phyloP scores from a whole-genome alignment of 2,888 invertebrate species.

The Mycalesis mineus region DNA sequence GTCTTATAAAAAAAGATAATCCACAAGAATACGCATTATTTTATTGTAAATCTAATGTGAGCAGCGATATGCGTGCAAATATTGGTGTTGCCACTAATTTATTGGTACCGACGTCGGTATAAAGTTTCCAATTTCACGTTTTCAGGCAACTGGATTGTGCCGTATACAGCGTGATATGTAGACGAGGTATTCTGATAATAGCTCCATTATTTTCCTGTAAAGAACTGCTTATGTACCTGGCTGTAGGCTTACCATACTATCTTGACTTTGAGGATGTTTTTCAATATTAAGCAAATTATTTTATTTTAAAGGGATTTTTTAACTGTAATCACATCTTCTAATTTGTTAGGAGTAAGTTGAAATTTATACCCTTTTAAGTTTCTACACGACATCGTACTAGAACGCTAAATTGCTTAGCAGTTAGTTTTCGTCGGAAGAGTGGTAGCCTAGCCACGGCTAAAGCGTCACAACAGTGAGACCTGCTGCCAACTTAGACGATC shows the following conservation, averaged over 20 bases:
- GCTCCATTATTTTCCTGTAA: constrained; percentile 29
- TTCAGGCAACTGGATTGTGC: neutral
- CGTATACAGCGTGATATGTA: constrained; percentile 11
- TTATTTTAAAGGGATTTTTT: too few species aligned
- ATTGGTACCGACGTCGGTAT: constrained; percentile 3
- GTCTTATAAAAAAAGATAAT: too few species aligned
- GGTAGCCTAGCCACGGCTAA: too few species aligned
- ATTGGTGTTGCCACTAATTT: neutral
- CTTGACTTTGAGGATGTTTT: neutral
- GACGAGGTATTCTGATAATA: constrained; percentile 21
- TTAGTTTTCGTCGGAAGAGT: too few species aligned
- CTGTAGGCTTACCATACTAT: neutral
- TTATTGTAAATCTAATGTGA: neutral
- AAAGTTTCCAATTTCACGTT: constrained; percentile 7
- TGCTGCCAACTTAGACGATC: too few species aligned
- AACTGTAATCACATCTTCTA: too few species aligned
- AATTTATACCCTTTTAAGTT: too few species aligned
- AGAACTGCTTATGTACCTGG: constrained; percentile 21
- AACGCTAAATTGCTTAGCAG: too few species aligned
- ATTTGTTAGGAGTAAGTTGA: too few species aligned
- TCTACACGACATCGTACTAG: too few species aligned
- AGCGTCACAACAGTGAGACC: too few species aligned
- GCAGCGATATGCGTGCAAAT: neutral
- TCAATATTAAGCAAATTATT: too few species aligned
- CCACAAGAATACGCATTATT: neutral